Evolutionary conservation across 1,140 invertebrate genomes (phyloP).

Genomic region (Condylostylus longicornis): DNA sequence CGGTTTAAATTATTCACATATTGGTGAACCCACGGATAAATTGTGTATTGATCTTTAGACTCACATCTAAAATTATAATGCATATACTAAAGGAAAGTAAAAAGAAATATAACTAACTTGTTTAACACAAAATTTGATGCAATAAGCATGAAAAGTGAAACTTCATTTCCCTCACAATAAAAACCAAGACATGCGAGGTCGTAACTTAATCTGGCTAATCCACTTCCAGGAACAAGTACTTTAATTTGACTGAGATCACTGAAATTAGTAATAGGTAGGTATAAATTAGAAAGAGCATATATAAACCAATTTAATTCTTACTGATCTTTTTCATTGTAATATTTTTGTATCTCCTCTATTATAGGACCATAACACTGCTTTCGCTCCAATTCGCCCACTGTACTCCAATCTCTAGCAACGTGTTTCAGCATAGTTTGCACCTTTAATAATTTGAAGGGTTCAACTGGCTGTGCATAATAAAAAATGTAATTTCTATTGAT

Average conservation of each 20-base stretch:
- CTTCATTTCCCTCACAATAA: slow-evolving; percentile 92
- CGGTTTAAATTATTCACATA: slow-evolving; percentile 74
- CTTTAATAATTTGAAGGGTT: slow-evolving; percentile 37
- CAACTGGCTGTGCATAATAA: no score
- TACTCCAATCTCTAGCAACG: slow-evolving; percentile 89
- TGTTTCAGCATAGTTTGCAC: slow-evolving; percentile 89
- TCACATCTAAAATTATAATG: slow-evolving; percentile 15
- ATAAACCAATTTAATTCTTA: slow-evolving; percentile 10
- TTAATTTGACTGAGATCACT: slow-evolving; percentile 43
- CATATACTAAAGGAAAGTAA: background rate
- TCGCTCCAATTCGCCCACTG: slow-evolving; percentile 65
- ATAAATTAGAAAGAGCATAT: background rate
- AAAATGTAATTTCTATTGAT: background rate
- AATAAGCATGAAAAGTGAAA: slow-evolving; percentile 93
- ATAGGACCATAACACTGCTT: slow-evolving; percentile 82
- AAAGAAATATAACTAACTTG: slow-evolving; percentile 38
- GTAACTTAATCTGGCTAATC: slow-evolving; percentile 81
- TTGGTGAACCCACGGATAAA: slow-evolving; percentile 87
- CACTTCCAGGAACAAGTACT: slow-evolving; percentile 87
- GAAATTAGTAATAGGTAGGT: slow-evolving; percentile 5
- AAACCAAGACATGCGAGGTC: slow-evolving; percentile 83
- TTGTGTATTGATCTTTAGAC: slow-evolving; percentile 24
- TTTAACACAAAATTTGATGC: slow-evolving; percentile 92
- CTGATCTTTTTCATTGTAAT: slow-evolving; percentile 48
- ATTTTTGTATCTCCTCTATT: slow-evolving; percentile 60